These are phyloP conservation scores for Neodontobutis hainanensis DNA, from an alignment of 2,113 vertebrate genomes.

Conservation along the genomic window DNA sequence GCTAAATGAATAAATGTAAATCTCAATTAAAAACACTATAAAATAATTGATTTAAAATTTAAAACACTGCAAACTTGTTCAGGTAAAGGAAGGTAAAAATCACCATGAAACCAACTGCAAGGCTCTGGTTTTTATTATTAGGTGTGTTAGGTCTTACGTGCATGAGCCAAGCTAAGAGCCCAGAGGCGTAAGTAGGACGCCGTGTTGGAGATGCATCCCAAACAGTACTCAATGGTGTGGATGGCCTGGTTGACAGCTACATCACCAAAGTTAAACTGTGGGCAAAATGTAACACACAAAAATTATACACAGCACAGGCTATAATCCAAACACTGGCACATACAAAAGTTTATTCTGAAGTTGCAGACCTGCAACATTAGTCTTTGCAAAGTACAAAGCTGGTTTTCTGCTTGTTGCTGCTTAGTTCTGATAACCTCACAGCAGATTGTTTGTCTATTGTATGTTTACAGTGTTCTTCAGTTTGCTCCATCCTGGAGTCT, in stretches of 20 bases:
- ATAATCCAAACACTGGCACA: too few species aligned
- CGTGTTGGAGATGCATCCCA: constrained; percentile 98
- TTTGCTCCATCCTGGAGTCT: constrained; percentile 55
- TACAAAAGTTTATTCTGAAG: too few species aligned
- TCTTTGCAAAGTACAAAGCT: background rate
- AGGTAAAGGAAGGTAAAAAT: too few species aligned
- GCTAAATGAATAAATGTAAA: too few species aligned
- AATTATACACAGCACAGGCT: too few species aligned
- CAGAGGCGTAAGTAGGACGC: constrained; percentile 96
- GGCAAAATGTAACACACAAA: background rate
- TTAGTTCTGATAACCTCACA: constrained; percentile 16
- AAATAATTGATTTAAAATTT: too few species aligned
- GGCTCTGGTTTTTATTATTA: too few species aligned
- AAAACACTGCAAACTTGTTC: too few species aligned
- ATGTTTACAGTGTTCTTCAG: constrained; percentile 31
- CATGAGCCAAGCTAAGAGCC: constrained; percentile 96
- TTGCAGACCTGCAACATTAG: too few species aligned
- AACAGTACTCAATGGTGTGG: constrained; percentile 98
- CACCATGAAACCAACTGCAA: too few species aligned
- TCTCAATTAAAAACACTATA: too few species aligned
- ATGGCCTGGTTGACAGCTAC: constrained; percentile 95
- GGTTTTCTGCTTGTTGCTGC: constrained; percentile 6
- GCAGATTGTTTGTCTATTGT: constrained; percentile 55
- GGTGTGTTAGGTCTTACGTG: constrained; percentile 82
- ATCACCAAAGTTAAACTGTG: constrained; percentile 94